These are phyloP conservation scores for Parotocinclus haroldoi DNA, from an alignment of 2,797 vertebrate species.

Conservation along the genomic window DNA sequence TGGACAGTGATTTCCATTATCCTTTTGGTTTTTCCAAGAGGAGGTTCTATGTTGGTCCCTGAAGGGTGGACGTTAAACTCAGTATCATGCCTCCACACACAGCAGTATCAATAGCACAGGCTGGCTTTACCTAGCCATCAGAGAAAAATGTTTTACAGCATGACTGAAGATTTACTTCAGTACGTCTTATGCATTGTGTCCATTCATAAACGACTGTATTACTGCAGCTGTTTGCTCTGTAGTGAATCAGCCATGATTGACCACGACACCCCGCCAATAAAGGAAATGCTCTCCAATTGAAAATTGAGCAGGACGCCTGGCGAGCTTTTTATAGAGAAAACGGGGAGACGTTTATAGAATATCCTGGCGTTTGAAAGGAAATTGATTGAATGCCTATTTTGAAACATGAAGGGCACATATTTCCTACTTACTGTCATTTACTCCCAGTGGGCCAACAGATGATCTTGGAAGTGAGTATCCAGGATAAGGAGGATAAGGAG, in stretches of 20 bases:
- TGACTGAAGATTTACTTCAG: not conserved
- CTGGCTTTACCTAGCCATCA: slow-evolving; percentile 37
- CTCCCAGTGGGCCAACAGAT: not conserved
- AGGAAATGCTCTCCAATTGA: not conserved
- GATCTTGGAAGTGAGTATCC: not conserved
- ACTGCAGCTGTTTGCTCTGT: slow-evolving; percentile 10
- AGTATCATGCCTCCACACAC: slow-evolving; percentile 27
- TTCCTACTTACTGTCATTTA: not conserved
- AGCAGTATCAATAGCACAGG: slow-evolving; percentile 10
- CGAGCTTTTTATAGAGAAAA: slow-evolving; percentile 5
- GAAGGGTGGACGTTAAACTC: slow-evolving; percentile 36
- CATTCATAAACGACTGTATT: slow-evolving; percentile 18
- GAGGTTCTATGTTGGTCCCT: slow-evolving; percentile 15
- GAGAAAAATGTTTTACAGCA: slow-evolving; percentile 19
- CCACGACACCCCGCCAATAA: slow-evolving; percentile 7
- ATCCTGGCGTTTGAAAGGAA: not conserved
- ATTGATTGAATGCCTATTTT: not conserved
- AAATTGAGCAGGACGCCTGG: not conserved
- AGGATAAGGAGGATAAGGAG: not conserved
- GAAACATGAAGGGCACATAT: too few relatives aligned
- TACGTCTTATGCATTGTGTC: too few relatives aligned
- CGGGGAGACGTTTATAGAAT: not conserved
- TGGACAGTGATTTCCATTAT: slow-evolving; percentile 49
- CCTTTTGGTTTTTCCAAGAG: slow-evolving; percentile 55
- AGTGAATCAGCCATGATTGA: slow-evolving; percentile 20